Evolutionary conservation across 2,797 vertebrate species (phyloP), one percentile per base, ranked within the genome.

Genomic region (Anolis apletophallus): DNA sequence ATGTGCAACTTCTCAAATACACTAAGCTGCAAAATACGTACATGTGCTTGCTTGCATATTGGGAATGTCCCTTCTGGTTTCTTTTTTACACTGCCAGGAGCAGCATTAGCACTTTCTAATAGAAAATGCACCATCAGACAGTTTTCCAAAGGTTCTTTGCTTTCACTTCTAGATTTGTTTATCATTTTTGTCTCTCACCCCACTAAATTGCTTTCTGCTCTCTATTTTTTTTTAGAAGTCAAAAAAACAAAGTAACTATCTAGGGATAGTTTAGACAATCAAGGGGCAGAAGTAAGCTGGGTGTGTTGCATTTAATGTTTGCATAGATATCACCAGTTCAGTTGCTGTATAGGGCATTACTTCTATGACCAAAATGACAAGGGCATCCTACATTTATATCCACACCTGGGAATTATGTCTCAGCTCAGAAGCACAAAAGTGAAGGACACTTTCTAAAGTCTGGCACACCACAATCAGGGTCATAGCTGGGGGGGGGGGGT

Each of bases 221-320:
- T 69, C 59, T 79, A 85, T 72, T 68, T 81, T 23, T 64, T 75
- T 64, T 75, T 85, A 67, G 57, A 86, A 54, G 36, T 34, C 54
- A 55, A 46, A 54, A 17, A 36, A 26, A 59, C 6, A 26, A 14
- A 57, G 4, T 59, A 26, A 7, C 54, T 50, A 17, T 80, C 52
- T 23, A 21, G 54, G 36, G 34, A 59, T 29, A 50, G 50, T 40
- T 80, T 85, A 80, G 29, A 40, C 79, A 79, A 57, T 57, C 64
- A 78, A 78, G 46, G 29, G 61, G 6, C 54, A 46, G 26, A 7
- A 71, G 52, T 46, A 69, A 59, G 68, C 14, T 55, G n/a, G 21
- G 32, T 77, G 46, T 74, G 29, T 34, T 67, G 10, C 26, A 12
- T 34, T 12, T 77, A 57, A 71, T 72, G 46, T 40, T 2, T 57